A percentile compares a stretch with the other conserved stretches of the same genome.
These are phyloP conservation scores for Amblyraja radiata DNA, from an alignment of 2,797 vertebrate species.

Conservation along the genomic window DNA sequence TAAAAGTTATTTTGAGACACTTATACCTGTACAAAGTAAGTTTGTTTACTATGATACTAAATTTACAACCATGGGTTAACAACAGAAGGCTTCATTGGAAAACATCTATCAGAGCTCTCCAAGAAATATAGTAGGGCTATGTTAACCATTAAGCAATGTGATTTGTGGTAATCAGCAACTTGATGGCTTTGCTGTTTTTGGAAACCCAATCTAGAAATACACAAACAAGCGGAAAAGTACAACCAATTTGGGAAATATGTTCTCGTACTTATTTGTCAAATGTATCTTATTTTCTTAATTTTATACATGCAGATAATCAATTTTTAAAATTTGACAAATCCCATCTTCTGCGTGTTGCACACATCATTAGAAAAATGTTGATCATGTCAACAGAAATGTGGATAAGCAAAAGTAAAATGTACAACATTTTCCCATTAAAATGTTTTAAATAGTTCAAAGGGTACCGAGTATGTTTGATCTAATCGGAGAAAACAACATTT, in stretches of 20 bases:
- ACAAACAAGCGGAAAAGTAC: not conserved
- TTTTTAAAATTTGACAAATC: not conserved
- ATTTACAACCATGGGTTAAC: not conserved
- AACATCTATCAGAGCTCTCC: constrained; percentile 1
- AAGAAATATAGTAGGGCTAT: not conserved
- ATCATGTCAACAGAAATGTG: not conserved
- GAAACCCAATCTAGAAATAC: not conserved
- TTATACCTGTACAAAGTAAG: constrained; percentile 16
- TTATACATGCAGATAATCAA: not conserved
- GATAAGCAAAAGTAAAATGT: not conserved
- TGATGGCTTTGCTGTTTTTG: not conserved
- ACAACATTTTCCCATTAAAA: not conserved
- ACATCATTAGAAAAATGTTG: not conserved
- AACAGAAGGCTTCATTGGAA: not conserved
- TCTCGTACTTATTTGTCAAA: not conserved
- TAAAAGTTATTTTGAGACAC: not conserved
- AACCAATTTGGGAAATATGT: not conserved
- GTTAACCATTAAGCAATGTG: constrained; percentile 9
- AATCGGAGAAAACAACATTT: no score
- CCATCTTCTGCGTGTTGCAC: not conserved
- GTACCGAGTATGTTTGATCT: no score
- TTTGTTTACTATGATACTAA: not conserved
- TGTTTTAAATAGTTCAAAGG: not conserved
- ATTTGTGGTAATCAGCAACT: not conserved
- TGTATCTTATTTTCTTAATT: not conserved